phyloP scores from a whole-genome alignment of 2,113 vertebrate genomes.

The Aegotheles bennettii region DNA sequence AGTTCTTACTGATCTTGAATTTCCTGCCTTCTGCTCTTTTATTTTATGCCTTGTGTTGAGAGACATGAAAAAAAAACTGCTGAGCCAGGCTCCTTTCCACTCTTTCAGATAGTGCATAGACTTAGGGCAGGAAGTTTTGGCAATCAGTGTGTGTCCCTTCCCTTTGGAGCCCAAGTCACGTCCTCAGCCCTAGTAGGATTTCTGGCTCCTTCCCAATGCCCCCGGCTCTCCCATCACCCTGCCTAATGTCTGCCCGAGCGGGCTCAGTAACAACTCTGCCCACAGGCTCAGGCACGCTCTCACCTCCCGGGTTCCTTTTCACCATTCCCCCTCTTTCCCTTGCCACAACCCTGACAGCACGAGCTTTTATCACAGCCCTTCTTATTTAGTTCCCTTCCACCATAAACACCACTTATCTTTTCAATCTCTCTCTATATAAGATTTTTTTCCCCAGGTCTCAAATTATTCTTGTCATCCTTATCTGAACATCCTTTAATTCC shows the following conservation, averaged over 20 bases:
- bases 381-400: conserved; percentile 57
- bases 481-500: conserved; percentile 67
- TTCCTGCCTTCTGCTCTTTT: neutral
- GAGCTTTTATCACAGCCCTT: conserved; percentile 24
- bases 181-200: neutral
- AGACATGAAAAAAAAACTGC: neutral
- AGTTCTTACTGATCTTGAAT: neutral
- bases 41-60: neutral
- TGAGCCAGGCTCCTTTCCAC: neutral
- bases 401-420: conserved; percentile 59
- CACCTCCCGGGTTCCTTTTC: neutral
- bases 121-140: neutral
- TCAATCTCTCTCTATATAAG: conserved; percentile 44
- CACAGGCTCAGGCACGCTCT: neutral
- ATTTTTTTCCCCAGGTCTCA: conserved; percentile 30
- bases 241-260: neutral
- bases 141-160: neutral
- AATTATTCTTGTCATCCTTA: conserved; percentile 65
- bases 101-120: neutral
- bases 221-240: neutral
- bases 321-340: neutral
- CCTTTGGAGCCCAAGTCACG: neutral
- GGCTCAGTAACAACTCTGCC: neutral
- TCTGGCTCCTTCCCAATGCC: neutral
- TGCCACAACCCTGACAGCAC: neutral